A percentile compares a stretch with the other conserved stretches of the same genome.
phyloP scores from a whole-genome alignment of 2,797 vertebrate genomes.

The Graptemys geographica region DNA sequence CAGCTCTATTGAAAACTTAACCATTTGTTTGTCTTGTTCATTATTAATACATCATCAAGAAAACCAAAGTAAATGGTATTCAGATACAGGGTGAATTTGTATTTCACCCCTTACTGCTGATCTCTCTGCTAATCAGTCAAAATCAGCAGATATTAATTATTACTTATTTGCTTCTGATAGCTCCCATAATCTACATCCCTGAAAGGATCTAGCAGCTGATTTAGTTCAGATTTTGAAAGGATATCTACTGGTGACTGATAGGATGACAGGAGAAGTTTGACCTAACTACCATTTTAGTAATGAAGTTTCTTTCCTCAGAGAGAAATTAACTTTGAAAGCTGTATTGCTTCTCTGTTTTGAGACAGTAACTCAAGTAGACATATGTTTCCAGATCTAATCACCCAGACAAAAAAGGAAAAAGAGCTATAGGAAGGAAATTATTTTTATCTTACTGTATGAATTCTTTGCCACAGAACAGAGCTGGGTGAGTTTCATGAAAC shows the following conservation, averaged over 20 bases:
- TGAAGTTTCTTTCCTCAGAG: slow-evolving; percentile 49
- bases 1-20: neutral
- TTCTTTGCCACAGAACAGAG: slow-evolving; percentile 39
- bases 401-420: slow-evolving; percentile 32
- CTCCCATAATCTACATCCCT: neutral
- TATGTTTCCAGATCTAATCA: slow-evolving; percentile 1
- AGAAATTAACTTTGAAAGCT: slow-evolving; percentile 48
- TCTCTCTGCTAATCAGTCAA: neutral
- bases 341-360: slow-evolving; percentile 43
- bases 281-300: slow-evolving; percentile 58
- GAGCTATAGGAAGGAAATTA: slow-evolving; percentile 31
- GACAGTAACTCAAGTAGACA: slow-evolving; percentile 13
- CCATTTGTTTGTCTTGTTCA: neutral
- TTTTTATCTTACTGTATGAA: slow-evolving; percentile 11
- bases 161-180: neutral
- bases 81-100: neutral
- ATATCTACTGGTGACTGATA: slow-evolving; percentile 53
- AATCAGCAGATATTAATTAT: slow-evolving; percentile 22
- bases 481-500: neutral
- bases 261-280: slow-evolving; percentile 53
- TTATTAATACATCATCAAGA: neutral
- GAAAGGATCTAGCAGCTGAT: neutral
- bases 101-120: neutral
- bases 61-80: neutral
- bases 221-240: slow-evolving; percentile 24